phyloP scores from a whole-genome alignment of 1,140 invertebrate species.

The Sitobion miscanthi region DNA sequence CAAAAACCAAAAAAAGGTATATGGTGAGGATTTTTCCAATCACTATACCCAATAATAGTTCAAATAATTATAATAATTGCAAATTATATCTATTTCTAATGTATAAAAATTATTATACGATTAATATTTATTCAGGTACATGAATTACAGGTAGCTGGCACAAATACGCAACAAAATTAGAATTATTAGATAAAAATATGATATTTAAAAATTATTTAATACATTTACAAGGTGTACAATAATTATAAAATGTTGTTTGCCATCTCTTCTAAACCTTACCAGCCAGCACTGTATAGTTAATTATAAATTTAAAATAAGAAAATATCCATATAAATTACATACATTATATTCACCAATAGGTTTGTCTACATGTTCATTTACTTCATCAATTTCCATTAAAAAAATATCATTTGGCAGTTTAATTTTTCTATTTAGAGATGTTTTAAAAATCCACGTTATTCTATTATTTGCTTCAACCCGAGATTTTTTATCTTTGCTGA shows the following conservation, averaged over 20 bases:
- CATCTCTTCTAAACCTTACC: not conserved
- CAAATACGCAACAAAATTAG: not conserved
- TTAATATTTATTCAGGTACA: not conserved
- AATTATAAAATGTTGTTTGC: not conserved
- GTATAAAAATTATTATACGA: not conserved
- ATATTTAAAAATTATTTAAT: not conserved
- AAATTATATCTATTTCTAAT: too few relatives aligned
- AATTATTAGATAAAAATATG: not conserved
- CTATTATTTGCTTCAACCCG: constrained; percentile 46
- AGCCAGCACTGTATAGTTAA: not conserved
- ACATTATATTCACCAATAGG: constrained; percentile 42
- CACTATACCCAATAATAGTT: not conserved
- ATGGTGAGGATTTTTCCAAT: not conserved
- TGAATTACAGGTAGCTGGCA: not conserved
- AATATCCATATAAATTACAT: not conserved
- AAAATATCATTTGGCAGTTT: constrained; percentile 29
- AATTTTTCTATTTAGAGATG: constrained; percentile 30
- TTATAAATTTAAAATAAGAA: not conserved
- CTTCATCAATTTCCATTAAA: not conserved
- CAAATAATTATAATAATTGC: too few relatives aligned
- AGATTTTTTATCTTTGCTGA: constrained; percentile 14
- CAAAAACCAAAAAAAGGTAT: too few relatives aligned
- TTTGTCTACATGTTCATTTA: not conserved
- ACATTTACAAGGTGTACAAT: not conserved
- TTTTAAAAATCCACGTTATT: constrained; percentile 45